These are phyloP conservation scores for Pomacea maculata DNA, from an alignment of 1,140 invertebrate genomes.

Conservation along the genomic window DNA sequence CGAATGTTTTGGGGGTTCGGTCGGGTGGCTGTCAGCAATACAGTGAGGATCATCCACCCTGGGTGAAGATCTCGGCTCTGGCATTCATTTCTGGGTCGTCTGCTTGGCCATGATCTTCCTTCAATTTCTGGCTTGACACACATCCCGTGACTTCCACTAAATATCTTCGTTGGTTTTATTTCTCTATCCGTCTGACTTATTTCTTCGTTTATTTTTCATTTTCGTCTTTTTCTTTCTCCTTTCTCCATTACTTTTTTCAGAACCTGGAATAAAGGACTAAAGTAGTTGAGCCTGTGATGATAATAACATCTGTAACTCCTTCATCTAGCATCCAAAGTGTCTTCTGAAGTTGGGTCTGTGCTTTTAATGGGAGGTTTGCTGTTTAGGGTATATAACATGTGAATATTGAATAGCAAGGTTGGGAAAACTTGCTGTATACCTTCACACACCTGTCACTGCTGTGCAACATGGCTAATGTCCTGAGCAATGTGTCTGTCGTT, in stretches of 20 bases:
- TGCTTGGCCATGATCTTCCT: no score
- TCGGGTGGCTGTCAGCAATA: no score
- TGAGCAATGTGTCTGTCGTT: slow-evolving; percentile 23
- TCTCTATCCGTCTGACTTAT: not conserved
- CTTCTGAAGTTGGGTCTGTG: not conserved
- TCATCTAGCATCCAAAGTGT: not conserved
- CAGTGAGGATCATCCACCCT: no score
- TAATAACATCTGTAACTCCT: not conserved
- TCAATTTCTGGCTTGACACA: no score
- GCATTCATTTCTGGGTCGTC: no score
- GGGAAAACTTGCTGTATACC: not conserved
- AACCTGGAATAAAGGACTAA: no score
- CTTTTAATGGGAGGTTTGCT: not conserved
- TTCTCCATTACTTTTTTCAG: slow-evolving; percentile 1
- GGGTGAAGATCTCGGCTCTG: no score
- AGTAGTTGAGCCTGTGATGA: not conserved
- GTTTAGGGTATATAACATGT: not conserved
- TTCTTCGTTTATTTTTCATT: not conserved
- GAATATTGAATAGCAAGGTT: not conserved
- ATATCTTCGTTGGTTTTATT: not conserved
- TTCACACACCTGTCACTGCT: not conserved
- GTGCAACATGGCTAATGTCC: not conserved
- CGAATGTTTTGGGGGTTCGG: no score
- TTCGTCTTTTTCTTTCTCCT: not conserved
- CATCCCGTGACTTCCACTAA: not conserved